Evolutionary conservation across 1,140 invertebrate genomes (phyloP).

Genomic region (Homarus americanus): DNA sequence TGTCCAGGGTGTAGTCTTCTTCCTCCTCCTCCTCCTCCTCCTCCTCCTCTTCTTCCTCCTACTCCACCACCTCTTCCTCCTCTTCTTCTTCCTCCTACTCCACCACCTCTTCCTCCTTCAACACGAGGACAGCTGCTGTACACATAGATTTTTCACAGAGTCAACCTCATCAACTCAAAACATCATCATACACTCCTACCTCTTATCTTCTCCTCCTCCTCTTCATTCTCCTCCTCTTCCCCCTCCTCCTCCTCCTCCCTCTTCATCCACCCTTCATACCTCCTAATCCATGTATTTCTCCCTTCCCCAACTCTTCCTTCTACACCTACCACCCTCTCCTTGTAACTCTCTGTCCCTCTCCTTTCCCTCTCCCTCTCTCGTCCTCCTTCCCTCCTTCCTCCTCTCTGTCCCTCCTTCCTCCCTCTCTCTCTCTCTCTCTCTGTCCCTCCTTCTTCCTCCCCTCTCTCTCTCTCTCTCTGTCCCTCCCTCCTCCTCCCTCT

Average conservation of each 20-base stretch:
- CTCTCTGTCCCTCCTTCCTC: not conserved
- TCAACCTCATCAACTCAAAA: not conserved
- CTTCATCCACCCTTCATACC: not conserved
- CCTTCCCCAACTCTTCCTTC: not conserved
- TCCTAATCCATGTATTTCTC: not conserved
- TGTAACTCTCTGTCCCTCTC: no score
- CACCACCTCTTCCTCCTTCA: no score
- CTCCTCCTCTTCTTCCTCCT: no score
- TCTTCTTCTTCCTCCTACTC: no score
- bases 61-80: no score
- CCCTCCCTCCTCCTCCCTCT: constrained; percentile 8
- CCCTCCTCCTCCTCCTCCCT: not conserved
- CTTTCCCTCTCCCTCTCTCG: no score
- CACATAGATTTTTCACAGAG: not conserved
- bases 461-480: not conserved
- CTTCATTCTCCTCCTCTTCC: not conserved
- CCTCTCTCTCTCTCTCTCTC: constrained; percentile 6
- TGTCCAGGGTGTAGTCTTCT: no score
- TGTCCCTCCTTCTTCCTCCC: not conserved
- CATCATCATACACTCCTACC: no score
- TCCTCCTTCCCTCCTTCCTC: not conserved
- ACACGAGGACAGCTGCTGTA: not conserved
- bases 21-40: no score
- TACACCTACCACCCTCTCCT: not conserved
- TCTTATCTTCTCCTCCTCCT: not conserved